A percentile compares a stretch with the other conserved stretches of the same genome.
Evolutionary conservation across 2,797 vertebrate genomes (phyloP).

Genomic region (Mallotus villosus): DNA sequence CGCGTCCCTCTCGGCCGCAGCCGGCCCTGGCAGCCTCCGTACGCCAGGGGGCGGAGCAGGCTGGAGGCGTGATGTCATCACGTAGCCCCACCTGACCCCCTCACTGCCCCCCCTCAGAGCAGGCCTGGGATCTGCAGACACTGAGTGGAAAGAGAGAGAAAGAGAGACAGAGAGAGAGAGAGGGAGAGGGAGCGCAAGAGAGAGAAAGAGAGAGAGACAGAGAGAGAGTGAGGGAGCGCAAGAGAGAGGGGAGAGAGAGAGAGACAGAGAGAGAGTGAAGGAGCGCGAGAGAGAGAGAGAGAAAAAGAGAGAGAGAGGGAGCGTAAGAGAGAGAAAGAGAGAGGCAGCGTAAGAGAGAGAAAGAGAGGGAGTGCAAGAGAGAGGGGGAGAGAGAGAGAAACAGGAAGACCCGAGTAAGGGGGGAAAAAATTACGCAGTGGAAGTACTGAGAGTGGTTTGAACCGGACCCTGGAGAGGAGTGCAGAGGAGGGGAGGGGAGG

Average conservation of each 20-base stretch:
- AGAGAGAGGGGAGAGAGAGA: no score
- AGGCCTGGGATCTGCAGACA: conserved; percentile 62
- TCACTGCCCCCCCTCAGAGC: conserved; percentile 14
- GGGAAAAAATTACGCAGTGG: conserved; percentile 57
- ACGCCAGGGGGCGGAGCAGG: no score
- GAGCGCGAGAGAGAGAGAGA: neutral
- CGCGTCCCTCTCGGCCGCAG: neutral
- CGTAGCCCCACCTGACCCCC: conserved; percentile 50
- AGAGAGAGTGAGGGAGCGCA: no score
- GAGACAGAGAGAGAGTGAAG: no score
- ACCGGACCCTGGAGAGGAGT: conserved; percentile 33
- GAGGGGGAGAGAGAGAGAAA: neutral
- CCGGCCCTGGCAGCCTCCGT: neutral
- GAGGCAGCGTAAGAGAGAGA: neutral
- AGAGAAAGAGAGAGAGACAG: no score
- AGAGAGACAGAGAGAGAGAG: no score
- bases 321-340: neutral
- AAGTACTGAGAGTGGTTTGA: conserved; percentile 61
- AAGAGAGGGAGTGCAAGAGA: no score
- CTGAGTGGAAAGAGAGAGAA: no score
- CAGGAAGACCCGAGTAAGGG: conserved; percentile 61
- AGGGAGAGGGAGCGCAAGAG: no score
- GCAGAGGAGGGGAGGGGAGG: conserved; percentile 18
- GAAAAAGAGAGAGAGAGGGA: no score
- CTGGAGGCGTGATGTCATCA: conserved; percentile 18